These are phyloP conservation scores for Rhingia rostrata DNA, from an alignment of 2,888 invertebrate species.

Conservation along the genomic window DNA sequence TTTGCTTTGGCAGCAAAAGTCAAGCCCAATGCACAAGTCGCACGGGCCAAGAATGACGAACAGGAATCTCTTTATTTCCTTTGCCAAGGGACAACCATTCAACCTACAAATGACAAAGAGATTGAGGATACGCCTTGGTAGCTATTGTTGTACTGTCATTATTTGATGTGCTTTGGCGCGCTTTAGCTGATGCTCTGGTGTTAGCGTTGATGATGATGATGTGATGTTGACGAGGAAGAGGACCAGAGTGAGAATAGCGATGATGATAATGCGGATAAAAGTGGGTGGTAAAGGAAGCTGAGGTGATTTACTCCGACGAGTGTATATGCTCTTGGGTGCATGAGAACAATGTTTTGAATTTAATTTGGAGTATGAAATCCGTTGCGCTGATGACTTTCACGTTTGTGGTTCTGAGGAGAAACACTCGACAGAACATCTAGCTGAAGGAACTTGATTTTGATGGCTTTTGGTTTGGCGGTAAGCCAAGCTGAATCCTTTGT, in stretches of 20 bases:
- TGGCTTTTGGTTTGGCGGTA: background rate
- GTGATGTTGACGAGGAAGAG: constrained; percentile 14
- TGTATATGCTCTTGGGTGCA: constrained; percentile 32
- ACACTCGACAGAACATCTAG: background rate
- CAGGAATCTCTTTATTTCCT: constrained; percentile 59
- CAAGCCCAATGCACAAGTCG: constrained; percentile 17
- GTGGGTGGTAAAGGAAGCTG: constrained; percentile 46
- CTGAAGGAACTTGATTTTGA: background rate
- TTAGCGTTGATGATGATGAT: constrained; percentile 33
- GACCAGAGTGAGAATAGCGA: constrained; percentile 52
- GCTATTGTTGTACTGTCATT: constrained; percentile 62
- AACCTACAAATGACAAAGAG: constrained; percentile 57
- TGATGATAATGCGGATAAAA: constrained; percentile 58
- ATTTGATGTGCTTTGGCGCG: constrained; percentile 59
- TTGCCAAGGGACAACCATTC: constrained; percentile 46
- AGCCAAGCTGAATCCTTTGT: too few relatives aligned
- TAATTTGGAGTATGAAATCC: constrained; percentile 66
- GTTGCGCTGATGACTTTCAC: constrained; percentile 47
- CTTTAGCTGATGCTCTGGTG: constrained; percentile 40
- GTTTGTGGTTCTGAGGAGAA: constrained; percentile 20
- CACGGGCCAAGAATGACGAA: constrained; percentile 38
- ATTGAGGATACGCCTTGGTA: constrained; percentile 45
- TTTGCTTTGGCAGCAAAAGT: constrained; percentile 61
- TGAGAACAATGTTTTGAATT: constrained; percentile 55
- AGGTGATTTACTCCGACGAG: constrained; percentile 52